Evolutionary conservation across 1,140 invertebrate genomes (phyloP), one percentile per base, ranked within the genome.

Genomic region (Micrasema minimum): DNA sequence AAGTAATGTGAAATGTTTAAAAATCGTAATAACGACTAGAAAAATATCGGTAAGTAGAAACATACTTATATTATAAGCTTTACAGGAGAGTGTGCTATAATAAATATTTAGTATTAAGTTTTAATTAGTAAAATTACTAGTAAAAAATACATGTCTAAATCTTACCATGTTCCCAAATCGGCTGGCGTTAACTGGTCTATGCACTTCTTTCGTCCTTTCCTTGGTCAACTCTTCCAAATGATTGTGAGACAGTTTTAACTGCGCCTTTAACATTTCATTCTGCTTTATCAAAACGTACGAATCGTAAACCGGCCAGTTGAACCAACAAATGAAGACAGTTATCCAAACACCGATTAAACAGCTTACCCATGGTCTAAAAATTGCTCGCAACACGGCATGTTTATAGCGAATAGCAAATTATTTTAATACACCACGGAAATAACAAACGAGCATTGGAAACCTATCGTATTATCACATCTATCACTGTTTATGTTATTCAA

Each of bases 341-440:
- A 83, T 74, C 81, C 81, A 83, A 66, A 81, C 79, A 0, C 80
- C 82, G 20, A 83, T 69, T 0, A 80, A 78, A 11, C 83, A 78
- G 26, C 79, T 80, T 77, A 85, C 71, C 82, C 82, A 83, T 76
- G 82, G 82, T 80, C 82, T 79, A 77, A 80, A 80, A 76, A 83
- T 79, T 77, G 81, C 48, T 66, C 80, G 80, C 31, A 80, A 78
- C 46, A 82, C 74, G 41, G 81, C 80, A 82, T 83, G 81, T 77
- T 78, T 83, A n/a, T 76, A 59, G 45, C 77, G 78, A 48, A 80
- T 38, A 37, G 59, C 68, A 51, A 43, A 53, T 50, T 38, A 41
- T 46, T 14, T 41, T 43, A 64, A 46, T 1, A 64, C n/a, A 10
- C n/a, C 26, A 46, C 9, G 1, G 45, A 64, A 46, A 46, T 31